Percentiles rank a stretch among this genome's conserved stretches.
phyloP scores from a whole-genome alignment of 2,797 vertebrate genomes.

The Micropoecilia bifurca region DNA sequence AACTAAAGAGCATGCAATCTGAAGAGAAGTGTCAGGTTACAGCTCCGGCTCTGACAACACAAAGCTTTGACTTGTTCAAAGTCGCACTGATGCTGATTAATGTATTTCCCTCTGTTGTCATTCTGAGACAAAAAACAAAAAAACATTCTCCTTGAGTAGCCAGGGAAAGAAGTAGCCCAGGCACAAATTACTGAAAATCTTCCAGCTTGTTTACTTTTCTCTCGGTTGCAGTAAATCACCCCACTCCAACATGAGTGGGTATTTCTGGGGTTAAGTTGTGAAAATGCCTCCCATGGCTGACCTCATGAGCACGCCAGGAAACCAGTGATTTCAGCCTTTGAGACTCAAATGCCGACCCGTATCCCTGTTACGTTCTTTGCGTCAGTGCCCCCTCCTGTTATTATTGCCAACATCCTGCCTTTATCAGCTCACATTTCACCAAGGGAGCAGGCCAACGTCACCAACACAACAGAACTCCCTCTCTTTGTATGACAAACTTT shows the following conservation, averaged over 20 bases:
- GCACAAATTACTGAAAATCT: conserved; percentile 9
- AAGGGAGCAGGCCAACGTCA: conserved; percentile 20
- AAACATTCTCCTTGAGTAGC: conserved; percentile 11
- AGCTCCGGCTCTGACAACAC: conserved; percentile 18
- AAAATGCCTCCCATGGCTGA: conserved; percentile 60
- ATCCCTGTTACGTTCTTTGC: conserved; percentile 28
- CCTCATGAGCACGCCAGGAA: conserved; percentile 71
- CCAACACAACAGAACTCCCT: conserved; percentile 30
- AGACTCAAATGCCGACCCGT: conserved; percentile 38
- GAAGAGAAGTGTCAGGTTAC: conserved; percentile 37
- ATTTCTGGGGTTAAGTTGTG: conserved; percentile 56
- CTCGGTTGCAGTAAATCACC: conserved; percentile 6
- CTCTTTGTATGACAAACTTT: not conserved
- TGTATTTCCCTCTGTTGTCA: conserved; percentile 32
- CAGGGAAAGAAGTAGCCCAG: conserved; percentile 6
- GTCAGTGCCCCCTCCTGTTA: conserved; percentile 22
- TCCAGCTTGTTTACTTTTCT: conserved; percentile 18
- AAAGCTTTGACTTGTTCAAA: conserved; percentile 38
- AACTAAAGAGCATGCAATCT: not conserved
- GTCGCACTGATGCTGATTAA: conserved; percentile 39
- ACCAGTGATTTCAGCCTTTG: conserved; percentile 72
- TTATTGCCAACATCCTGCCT: conserved; percentile 64
- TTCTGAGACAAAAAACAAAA: conserved; percentile 22
- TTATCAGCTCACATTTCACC: conserved; percentile 71
- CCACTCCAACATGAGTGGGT: conserved; percentile 26